These are phyloP conservation scores for Frankliniella intonsa DNA, from an alignment of 2,888 invertebrate genomes.

Conservation along the genomic window DNA sequence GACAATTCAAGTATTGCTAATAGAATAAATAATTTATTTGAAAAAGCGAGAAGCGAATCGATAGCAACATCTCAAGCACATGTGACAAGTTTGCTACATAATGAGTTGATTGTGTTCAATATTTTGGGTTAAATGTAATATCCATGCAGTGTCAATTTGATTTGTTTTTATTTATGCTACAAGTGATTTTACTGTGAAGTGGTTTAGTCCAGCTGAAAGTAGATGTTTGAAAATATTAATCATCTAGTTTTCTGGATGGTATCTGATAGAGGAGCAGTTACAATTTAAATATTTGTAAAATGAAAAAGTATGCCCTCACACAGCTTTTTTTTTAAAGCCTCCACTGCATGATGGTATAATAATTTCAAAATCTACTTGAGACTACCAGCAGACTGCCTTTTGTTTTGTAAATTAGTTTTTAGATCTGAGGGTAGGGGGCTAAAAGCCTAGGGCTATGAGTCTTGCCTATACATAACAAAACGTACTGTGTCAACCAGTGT, in stretches of 20 bases:
- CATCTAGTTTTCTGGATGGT: background rate
- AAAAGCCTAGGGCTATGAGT: background rate
- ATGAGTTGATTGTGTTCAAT: conserved; percentile 10
- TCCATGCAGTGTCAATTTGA: conserved; percentile 11
- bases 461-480: no score
- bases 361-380: background rate
- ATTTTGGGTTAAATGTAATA: background rate
- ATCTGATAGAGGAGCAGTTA: background rate
- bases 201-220: background rate
- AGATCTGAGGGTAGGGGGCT: conserved; percentile 2
- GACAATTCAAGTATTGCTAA: background rate
- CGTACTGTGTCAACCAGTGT: conserved; percentile 1
- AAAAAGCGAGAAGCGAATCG: background rate
- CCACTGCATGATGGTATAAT: no score
- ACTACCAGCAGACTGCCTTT: conserved; percentile 22
- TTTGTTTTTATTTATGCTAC: conserved; percentile 7
- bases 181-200: conserved; percentile 20
- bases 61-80: conserved; percentile 25
- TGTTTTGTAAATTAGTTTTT: background rate
- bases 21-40: background rate
- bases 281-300: no score
- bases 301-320: no score
- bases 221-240: background rate
- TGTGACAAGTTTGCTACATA: background rate
- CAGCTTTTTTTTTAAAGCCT: no score